Conservation (phyloP, 2,888 invertebrate species). For the Hydroisotoma schaefferi region DNA sequence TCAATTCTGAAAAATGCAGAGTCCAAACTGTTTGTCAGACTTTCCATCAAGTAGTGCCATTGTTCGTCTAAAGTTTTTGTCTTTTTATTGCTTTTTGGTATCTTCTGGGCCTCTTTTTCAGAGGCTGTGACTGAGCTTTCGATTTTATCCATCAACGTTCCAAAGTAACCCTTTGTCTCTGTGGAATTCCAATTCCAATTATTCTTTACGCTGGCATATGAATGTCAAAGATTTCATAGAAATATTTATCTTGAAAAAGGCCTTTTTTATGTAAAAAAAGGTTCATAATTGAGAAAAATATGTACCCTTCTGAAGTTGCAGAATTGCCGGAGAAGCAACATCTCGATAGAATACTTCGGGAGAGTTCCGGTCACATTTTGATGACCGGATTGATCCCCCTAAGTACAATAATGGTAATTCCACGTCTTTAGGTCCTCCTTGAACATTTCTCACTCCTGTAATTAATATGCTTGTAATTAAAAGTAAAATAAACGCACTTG, state of each 20-base stretch:
- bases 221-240: too few species aligned
- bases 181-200: neutral
- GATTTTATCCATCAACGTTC: slow-evolving; percentile 39
- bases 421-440: too few species aligned
- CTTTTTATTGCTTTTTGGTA: too few species aligned
- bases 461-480: too few species aligned
- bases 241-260: too few species aligned
- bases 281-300: neutral
- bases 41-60: slow-evolving; percentile 33
- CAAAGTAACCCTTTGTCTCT: slow-evolving; percentile 40
- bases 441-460: too few species aligned
- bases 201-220: neutral
- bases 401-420: slow-evolving; percentile 11
- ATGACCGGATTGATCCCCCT: too few species aligned
- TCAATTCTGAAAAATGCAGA: slow-evolving; percentile 22
- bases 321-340: slow-evolving; percentile 24
- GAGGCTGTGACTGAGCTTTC: slow-evolving; percentile 20
- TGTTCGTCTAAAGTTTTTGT: slow-evolving; percentile 24
- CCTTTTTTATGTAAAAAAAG: neutral
- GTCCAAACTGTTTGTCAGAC: slow-evolving; percentile 32
- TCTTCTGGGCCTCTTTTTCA: slow-evolving; percentile 17
- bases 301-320: slow-evolving; percentile 25
- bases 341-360: slow-evolving; percentile 35
- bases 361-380: slow-evolving; percentile 23
- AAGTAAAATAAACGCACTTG: too few species aligned